Conservation (phyloP, 2,113 vertebrate genomes). For the Hippocampus mohnikei region DNA sequence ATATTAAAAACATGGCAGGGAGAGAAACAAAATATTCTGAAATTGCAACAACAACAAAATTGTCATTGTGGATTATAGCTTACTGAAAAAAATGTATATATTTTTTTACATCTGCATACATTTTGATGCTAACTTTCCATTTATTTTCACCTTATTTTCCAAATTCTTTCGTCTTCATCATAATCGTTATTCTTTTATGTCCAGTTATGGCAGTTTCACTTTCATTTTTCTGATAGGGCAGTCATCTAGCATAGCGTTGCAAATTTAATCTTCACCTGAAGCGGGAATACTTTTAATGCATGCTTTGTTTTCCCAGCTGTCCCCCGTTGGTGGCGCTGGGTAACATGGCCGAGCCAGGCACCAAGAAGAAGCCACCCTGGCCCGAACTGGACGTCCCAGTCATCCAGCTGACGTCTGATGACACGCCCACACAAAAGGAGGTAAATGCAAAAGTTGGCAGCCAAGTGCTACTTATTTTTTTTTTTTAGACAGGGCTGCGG, state of each 20-base stretch:
- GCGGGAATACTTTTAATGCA: not conserved
- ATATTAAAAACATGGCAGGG: no score
- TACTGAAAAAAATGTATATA: no score
- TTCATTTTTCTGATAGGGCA: conserved; percentile 6
- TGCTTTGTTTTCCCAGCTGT: conserved; percentile 60
- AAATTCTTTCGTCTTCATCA: no score
- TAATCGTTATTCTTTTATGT: no score
- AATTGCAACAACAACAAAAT: no score
- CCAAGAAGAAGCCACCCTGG: conserved; percentile 90
- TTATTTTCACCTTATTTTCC: no score
- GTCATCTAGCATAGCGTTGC: conserved; percentile 12
- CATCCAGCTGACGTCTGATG: conserved; percentile 68
- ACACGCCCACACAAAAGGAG: conserved; percentile 69
- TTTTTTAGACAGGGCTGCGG: no score
- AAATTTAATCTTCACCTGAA: conserved; percentile 43
- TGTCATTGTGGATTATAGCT: no score
- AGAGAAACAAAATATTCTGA: no score
- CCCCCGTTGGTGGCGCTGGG: conserved; percentile 38
- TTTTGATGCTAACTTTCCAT: no score
- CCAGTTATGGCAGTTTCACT: not conserved
- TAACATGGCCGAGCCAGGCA: conserved; percentile 79
- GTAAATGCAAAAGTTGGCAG: conserved; percentile 47
- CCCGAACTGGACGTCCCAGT: conserved; percentile 84
- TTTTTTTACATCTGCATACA: no score
- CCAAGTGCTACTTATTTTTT: no score